Conservation (phyloP, 2,888 invertebrate species). For the Prionchulus punctatus region DNA sequence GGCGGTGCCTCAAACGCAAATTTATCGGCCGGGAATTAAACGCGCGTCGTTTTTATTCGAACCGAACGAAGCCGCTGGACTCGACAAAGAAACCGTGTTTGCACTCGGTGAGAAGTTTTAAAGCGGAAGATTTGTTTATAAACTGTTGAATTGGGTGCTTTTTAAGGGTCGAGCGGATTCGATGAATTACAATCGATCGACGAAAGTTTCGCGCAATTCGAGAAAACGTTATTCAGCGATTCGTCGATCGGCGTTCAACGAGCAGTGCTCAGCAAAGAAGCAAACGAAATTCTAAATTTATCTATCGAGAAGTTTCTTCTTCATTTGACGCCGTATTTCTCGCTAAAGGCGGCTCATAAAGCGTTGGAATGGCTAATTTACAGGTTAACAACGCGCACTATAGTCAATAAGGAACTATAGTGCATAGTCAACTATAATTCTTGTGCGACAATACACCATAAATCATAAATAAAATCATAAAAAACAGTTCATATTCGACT, state of each 20-base stretch:
- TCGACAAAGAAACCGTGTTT: conserved; percentile 65
- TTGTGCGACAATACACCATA: too few relatives aligned
- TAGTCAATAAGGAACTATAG: too few relatives aligned
- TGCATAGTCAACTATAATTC: too few relatives aligned
- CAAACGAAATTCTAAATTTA: conserved; percentile 57
- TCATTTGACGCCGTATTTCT: conserved; percentile 66
- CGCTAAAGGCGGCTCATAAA: conserved; percentile 66
- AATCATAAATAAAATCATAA: too few relatives aligned
- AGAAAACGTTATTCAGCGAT: not conserved
- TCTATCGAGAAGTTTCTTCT: conserved; percentile 61
- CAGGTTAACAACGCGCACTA: conserved; percentile 37
- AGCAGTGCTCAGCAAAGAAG: conserved; percentile 48
- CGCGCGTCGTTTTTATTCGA: conserved; percentile 69
- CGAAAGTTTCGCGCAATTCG: not conserved
- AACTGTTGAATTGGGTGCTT: not conserved
- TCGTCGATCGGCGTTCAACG: conserved; percentile 10
- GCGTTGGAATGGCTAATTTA: conserved; percentile 86
- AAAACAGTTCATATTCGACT: too few relatives aligned
- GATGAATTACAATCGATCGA: conserved; percentile 1
- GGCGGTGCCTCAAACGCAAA: conserved; percentile 33
- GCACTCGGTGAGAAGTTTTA: conserved; percentile 50
- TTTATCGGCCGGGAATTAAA: conserved; percentile 23
- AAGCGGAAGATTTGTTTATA: not conserved
- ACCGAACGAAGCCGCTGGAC: conserved; percentile 67
- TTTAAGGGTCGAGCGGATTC: not conserved